These are phyloP conservation scores for Matsumurasca onukii DNA, from an alignment of 1,140 invertebrate species.

Conservation along the genomic window DNA sequence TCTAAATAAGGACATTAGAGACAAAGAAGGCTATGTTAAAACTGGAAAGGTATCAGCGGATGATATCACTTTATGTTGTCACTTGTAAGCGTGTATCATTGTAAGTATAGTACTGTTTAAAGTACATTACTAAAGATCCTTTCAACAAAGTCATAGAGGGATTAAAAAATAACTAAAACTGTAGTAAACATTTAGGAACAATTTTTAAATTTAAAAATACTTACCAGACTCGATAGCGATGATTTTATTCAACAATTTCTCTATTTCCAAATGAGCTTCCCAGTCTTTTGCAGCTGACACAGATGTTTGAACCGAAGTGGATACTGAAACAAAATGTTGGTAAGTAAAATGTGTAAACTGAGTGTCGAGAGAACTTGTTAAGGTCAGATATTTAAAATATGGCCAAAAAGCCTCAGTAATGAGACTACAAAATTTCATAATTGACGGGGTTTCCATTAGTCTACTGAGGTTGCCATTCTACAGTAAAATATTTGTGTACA, in stretches of 20 bases:
- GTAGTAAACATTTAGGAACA: too few species aligned
- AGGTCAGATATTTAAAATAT: background rate
- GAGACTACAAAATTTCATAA: background rate
- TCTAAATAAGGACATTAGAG: too few species aligned
- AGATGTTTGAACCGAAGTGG: constrained; percentile 34
- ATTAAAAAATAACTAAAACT: too few species aligned
- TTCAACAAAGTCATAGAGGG: background rate
- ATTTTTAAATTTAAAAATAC: too few species aligned
- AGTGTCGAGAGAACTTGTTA: background rate
- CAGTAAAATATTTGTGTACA: background rate
- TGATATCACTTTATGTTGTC: too few species aligned
- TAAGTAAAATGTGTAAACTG: background rate
- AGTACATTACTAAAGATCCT: background rate
- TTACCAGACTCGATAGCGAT: constrained; percentile 48
- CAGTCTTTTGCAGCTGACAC: constrained; percentile 46
- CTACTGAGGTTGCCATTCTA: too few species aligned
- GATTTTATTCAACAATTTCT: constrained; percentile 51
- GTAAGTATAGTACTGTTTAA: background rate
- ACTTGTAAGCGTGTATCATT: background rate
- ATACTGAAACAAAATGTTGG: constrained; percentile 34
- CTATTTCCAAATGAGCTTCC: constrained; percentile 52
- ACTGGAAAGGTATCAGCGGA: too few species aligned
- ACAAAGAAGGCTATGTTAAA: too few species aligned
- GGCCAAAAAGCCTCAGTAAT: too few species aligned
- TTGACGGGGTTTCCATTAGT: background rate